Percentiles rank a stretch among this genome's conserved stretches.
Evolutionary conservation across 2,113 vertebrate genomes (phyloP).

Genomic region (Nerophis lumbriciformis): DNA sequence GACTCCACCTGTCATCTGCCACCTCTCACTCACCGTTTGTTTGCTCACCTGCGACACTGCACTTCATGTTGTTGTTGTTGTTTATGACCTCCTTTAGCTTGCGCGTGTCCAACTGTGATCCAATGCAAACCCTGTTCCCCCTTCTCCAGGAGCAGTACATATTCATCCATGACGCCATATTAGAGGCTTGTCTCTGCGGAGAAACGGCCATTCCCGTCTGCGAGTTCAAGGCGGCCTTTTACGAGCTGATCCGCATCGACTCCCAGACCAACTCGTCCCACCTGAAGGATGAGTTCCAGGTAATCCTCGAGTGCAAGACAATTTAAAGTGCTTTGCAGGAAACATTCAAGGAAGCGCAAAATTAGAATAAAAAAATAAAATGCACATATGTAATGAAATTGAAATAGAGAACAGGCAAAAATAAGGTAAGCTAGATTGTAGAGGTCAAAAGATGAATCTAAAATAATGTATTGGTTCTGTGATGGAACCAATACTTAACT

Average conservation of each 20-base stretch:
- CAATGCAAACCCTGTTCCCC: constrained; percentile 14
- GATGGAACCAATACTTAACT: no score
- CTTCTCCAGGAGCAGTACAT: constrained; percentile 92
- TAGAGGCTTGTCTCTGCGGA: constrained; percentile 97
- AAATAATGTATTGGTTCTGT: no score
- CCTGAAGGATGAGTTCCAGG: constrained; percentile 99
- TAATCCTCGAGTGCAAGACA: constrained; percentile 37
- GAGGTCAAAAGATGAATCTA: no score
- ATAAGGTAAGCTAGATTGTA: no score
- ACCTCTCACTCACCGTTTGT: constrained; percentile 30
- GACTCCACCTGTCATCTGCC: constrained; percentile 38
- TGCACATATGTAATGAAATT: no score
- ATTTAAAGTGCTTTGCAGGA: no score
- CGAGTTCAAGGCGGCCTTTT: constrained; percentile 97
- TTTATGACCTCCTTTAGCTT: not conserved
- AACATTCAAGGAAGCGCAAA: no score
- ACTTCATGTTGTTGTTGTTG: not conserved
- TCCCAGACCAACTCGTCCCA: constrained; percentile 98
- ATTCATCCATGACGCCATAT: constrained; percentile 98
- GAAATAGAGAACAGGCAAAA: no score
- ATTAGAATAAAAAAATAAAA: no score
- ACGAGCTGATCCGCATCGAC: constrained; percentile 99
- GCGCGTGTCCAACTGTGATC: constrained; percentile 2
- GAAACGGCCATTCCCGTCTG: constrained; percentile 96
- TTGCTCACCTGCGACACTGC: constrained; percentile 30